Evolutionary conservation across 2,888 invertebrate genomes (phyloP).

Genomic region (Apamea epomidion): DNA sequence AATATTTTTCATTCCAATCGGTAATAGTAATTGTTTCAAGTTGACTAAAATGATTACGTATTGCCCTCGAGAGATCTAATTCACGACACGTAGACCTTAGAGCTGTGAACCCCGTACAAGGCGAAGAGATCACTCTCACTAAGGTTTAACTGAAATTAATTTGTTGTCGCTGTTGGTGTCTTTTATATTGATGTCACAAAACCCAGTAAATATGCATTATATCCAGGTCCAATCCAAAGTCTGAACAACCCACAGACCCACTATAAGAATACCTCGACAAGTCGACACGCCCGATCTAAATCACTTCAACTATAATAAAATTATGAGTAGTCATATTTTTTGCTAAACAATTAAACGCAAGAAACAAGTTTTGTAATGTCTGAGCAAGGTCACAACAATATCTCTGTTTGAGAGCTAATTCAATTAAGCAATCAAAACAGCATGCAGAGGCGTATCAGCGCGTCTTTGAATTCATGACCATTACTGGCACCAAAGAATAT

Average conservation of each 20-base stretch:
- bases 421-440: slow-evolving; percentile 48
- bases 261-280: neutral
- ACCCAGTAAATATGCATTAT: neutral
- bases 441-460: slow-evolving; percentile 36
- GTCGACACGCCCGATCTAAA: slow-evolving; percentile 29
- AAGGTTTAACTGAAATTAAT: slow-evolving; percentile 36
- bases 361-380: slow-evolving; percentile 48
- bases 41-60: neutral
- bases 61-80: neutral
- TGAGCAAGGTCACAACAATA: slow-evolving; percentile 49
- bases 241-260: neutral
- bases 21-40: neutral
- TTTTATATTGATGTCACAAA: slow-evolving; percentile 24
- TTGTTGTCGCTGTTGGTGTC: slow-evolving; percentile 14
- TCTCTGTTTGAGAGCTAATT: slow-evolving; percentile 38
- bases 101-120: neutral
- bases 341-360: slow-evolving; percentile 49
- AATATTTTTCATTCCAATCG: neutral
- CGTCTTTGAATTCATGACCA: slow-evolving; percentile 37
- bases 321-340: slow-evolving; percentile 50
- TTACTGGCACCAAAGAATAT: slow-evolving; percentile 54
- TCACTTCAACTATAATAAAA: slow-evolving; percentile 32
- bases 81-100: slow-evolving; percentile 2
- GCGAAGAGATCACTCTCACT: slow-evolving; percentile 5
- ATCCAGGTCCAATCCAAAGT: slow-evolving; percentile 12